Conservation (phyloP, 2,113 vertebrate genomes). For the Labrus mixtus region DNA sequence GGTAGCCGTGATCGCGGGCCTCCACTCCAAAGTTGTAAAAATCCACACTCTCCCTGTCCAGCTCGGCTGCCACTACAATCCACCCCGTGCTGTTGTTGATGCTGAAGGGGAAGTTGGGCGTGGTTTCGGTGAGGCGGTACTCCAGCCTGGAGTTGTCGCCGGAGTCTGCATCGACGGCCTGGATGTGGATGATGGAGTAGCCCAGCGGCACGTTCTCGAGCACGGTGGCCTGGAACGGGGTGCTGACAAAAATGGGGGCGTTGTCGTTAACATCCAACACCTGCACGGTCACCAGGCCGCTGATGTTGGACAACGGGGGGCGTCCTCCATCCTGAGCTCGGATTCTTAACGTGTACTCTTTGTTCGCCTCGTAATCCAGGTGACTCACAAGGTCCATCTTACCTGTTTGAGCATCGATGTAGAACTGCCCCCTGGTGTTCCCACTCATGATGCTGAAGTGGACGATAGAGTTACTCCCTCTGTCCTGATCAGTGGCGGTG, state of each 20-base stretch:
- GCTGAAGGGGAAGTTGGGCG: constrained; percentile 87
- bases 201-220: constrained; percentile 94
- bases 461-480: constrained; percentile 91
- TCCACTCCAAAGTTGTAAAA: constrained; percentile 95
- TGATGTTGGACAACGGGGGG: constrained; percentile 94
- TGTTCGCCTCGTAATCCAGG: constrained; percentile 93
- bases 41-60: constrained; percentile 93
- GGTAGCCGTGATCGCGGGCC: constrained; percentile 90
- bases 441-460: constrained; percentile 99
- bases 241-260: constrained; percentile 95
- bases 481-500: constrained; percentile 90
- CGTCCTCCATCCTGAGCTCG: constrained; percentile 94
- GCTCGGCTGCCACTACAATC: constrained; percentile 91
- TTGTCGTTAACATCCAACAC: constrained; percentile 96
- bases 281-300: constrained; percentile 92
- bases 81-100: constrained; percentile 96
- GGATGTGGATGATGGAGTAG: constrained; percentile 93
- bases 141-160: constrained; percentile 92
- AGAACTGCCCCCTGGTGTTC: constrained; percentile 95
- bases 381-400: constrained; percentile 91
- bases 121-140: constrained; percentile 88
- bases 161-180: constrained; percentile 93
- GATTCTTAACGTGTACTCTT: constrained; percentile 92
- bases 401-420: constrained; percentile 94
- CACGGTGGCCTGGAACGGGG: constrained; percentile 94